Evolutionary conservation across 1,140 invertebrate species (phyloP), one percentile per base, ranked within the genome.

Genomic region (Plutomurus gul): DNA sequence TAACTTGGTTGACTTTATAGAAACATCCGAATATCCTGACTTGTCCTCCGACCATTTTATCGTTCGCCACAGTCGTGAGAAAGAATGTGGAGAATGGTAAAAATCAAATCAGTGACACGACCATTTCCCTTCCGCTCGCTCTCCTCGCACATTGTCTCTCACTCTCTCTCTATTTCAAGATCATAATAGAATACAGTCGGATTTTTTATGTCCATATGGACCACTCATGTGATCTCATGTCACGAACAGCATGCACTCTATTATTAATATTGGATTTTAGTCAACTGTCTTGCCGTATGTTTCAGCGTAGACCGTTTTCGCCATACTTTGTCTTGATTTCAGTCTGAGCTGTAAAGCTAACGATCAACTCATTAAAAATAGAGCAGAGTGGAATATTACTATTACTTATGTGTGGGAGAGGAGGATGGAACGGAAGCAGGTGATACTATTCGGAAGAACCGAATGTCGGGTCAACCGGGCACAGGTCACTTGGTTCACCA

Each of bases 401-500:
- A n/a, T n/a, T n/a, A n/a, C n/a, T n/a, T n/a, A n/a, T n/a, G 43
- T 6, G 4, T 18, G 46, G 6, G 22, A 22, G 25, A 10, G 7
- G 43, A 13, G 16, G 8, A 8, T 22, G 37, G 39, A 78, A 22
- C 78, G 78, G 78, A 79, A 79, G 73, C 78, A 79, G 78, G 33
- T 79, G 78, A 79, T 75, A 43, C 30, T 51, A n/a, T n/a, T n/a
- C n/a, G 65, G 11, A 13, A 36, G 56, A 76, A 75, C 73, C 78
- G 73, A 60, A 74, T n/a, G 36, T 74, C 72, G 46, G 78, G 78
- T 79, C 78, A 79, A 36, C 40, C 71, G 77, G 77, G 43, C 77
- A 74, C 27, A 78, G 77, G 77, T 78, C 77, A 56, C 36, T n/a
- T 4, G 56, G 56, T 27, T 65, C 56, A 27, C 56, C 27, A 78